Conservation (phyloP, 2,113 vertebrate genomes). For the Labeo rohita region DNA sequence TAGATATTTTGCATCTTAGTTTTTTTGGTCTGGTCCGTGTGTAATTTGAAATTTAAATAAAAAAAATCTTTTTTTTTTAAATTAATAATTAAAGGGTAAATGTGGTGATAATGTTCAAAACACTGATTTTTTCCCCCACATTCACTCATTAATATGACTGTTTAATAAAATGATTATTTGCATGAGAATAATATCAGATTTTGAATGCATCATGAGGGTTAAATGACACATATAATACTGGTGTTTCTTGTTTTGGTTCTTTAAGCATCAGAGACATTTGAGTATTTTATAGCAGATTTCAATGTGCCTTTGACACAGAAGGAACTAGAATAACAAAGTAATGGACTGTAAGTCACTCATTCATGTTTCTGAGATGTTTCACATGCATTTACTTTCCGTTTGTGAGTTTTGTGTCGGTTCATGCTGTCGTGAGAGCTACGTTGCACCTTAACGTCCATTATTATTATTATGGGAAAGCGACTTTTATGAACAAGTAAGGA, state of each 20-base stretch:
- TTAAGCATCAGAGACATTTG: not conserved
- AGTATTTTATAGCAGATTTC: not conserved
- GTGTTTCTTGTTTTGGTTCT: not conserved
- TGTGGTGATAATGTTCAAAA: not conserved
- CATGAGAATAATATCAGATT: not conserved
- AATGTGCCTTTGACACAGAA: slow-evolving; percentile 4
- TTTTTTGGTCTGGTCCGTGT: not conserved
- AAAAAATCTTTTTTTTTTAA: not conserved
- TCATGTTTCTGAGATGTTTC: not conserved
- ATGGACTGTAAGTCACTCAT: not conserved
- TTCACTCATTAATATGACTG: too few species aligned
- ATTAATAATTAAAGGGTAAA: not conserved
- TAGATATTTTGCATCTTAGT: too few species aligned
- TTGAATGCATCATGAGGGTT: not conserved
- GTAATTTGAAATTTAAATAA: not conserved
- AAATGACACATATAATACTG: not conserved
- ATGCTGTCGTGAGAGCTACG: not conserved
- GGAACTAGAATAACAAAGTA: not conserved
- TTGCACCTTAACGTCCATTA: not conserved
- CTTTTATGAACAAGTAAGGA: slow-evolving; percentile 37
- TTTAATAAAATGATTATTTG: not conserved
- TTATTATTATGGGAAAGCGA: slow-evolving; percentile 31
- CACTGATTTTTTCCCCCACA: too few species aligned
- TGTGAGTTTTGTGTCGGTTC: not conserved
- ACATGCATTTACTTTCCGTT: not conserved